Evolutionary conservation across 2,113 vertebrate species (phyloP), one percentile per base, ranked within the genome.

Genomic region (Miniopterus natalensis): DNA sequence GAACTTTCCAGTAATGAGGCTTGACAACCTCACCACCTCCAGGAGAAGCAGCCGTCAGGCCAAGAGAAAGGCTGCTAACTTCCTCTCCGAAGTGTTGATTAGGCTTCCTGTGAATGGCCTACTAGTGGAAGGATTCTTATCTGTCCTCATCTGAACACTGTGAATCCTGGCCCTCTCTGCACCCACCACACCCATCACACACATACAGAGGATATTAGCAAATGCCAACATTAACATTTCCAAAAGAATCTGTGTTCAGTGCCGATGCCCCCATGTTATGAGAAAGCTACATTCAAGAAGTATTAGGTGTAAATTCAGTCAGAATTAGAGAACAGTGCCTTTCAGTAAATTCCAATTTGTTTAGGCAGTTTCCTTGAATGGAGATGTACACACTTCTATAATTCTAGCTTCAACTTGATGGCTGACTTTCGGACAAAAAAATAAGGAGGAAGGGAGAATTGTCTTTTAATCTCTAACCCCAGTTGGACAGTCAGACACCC

Each of bases 1-100:
- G 92, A 95, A 90, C 71, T 95, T 88, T 86, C 47, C 40, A 36
- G 80, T 94, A 92, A 97, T 94, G 88, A 97, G 88, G 66, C 51
- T 95, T 86, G 94, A 95, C 92, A 95, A 68, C 68, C 65, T 68
- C 31, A 8, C 83, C 70, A 42, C 89, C 57, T 75, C n/a, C 90
- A 93, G 74, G 45, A 95, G 61, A 23, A 93, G 89, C 36, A 78
- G 70, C 47, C 86, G 70, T 49, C 74, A 74, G 68, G 66, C 55
- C 49, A 36, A 3, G 51, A 94, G 83, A 68, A 94, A 92, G 92
- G 42, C 59, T 88, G 91, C 93, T 90, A 95, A 95, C 87, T 77
- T 96, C 31, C 68, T 71, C 40, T 27, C 57, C 2, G 1, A 96
- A 94, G 95, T 94, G 95, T 92, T 97, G 92, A 96, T 96, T 95